These are phyloP conservation scores for Centroberyx gerrardi DNA, from an alignment of 2,797 vertebrate genomes.

Conservation along the genomic window DNA sequence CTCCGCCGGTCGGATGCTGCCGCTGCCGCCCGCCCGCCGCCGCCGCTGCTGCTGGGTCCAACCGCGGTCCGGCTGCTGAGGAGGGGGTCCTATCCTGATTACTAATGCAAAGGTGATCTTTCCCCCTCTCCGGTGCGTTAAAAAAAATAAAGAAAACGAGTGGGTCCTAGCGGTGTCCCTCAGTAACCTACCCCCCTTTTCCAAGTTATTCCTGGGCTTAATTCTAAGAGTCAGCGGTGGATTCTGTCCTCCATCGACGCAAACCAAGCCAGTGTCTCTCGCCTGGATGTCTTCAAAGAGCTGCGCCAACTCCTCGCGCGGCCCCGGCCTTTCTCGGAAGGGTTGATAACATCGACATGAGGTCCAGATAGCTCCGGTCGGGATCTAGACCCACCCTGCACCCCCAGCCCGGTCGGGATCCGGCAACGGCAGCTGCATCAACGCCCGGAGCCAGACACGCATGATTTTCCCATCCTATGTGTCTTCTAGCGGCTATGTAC, in stretches of 20 bases:
- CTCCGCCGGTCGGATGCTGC: constrained; percentile 59
- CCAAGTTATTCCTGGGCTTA: constrained; percentile 68
- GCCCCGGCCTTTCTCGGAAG: constrained; percentile 66
- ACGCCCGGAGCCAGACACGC: constrained; percentile 81
- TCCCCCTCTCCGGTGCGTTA: constrained; percentile 53
- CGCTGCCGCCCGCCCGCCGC: background rate
- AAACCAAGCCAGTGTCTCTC: constrained; percentile 56
- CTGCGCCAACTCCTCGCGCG: constrained; percentile 67
- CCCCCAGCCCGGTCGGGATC: constrained; percentile 76
- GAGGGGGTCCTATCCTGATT: constrained; percentile 74
- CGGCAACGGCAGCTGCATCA: constrained; percentile 81
- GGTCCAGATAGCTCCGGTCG: constrained; percentile 68
- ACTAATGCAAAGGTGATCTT: constrained; percentile 73
- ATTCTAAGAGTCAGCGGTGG: constrained; percentile 52
- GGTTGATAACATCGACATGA: constrained; percentile 65
- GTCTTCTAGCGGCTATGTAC: constrained; percentile 74
- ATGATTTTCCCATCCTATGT: constrained; percentile 81
- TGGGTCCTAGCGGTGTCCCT: constrained; percentile 34
- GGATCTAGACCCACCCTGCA: constrained; percentile 76
- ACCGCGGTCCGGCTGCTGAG: constrained; percentile 54
- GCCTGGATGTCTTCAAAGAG: constrained; percentile 64
- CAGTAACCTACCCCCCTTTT: constrained; percentile 32
- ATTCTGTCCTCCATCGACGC: constrained; percentile 70
- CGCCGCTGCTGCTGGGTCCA: constrained; percentile 43
- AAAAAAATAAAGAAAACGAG: constrained; percentile 52